Conservation (phyloP, 2,888 invertebrate species). For the Leptinotarsa tumamoca region DNA sequence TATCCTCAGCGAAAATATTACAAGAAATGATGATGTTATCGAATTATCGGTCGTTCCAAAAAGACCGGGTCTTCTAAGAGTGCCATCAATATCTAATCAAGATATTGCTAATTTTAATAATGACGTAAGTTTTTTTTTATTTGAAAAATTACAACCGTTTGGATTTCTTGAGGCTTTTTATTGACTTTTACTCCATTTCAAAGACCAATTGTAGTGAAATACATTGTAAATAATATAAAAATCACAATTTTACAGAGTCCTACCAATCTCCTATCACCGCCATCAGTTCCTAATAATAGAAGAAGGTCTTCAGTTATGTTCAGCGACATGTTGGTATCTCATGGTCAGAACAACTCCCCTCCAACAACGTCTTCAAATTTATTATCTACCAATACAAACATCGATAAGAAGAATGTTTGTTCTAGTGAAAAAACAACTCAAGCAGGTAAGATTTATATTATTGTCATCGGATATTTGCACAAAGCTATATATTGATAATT, state of each 20-base stretch:
- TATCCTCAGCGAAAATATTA: slow-evolving; percentile 56
- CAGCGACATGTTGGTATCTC: slow-evolving; percentile 85
- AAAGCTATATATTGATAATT: neutral
- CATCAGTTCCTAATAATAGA: slow-evolving; percentile 76
- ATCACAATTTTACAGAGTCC: slow-evolving; percentile 68
- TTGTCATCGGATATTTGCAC: neutral
- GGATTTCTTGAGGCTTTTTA: too few relatives aligned
- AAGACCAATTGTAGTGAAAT: too few relatives aligned
- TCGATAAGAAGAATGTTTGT: slow-evolving; percentile 75
- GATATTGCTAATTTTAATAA: slow-evolving; percentile 67
- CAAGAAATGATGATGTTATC: slow-evolving; percentile 48
- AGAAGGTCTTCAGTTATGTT: slow-evolving; percentile 90
- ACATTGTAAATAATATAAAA: neutral
- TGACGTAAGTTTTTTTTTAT: slow-evolving; percentile 56
- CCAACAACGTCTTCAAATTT: slow-evolving; percentile 59
- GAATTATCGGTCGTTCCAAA: slow-evolving; percentile 63
- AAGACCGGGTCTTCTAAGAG: slow-evolving; percentile 72
- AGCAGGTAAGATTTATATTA: slow-evolving; percentile 69
- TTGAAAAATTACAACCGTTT: too few relatives aligned
- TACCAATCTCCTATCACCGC: slow-evolving; percentile 80
- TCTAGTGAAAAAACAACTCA: slow-evolving; percentile 92
- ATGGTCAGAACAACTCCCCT: slow-evolving; percentile 67
- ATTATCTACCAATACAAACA: slow-evolving; percentile 55
- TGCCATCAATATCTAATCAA: slow-evolving; percentile 73
- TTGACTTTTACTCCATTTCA: too few relatives aligned